phyloP scores from a whole-genome alignment of 2,797 vertebrate species.

The Arrhamphus sclerolepis region DNA sequence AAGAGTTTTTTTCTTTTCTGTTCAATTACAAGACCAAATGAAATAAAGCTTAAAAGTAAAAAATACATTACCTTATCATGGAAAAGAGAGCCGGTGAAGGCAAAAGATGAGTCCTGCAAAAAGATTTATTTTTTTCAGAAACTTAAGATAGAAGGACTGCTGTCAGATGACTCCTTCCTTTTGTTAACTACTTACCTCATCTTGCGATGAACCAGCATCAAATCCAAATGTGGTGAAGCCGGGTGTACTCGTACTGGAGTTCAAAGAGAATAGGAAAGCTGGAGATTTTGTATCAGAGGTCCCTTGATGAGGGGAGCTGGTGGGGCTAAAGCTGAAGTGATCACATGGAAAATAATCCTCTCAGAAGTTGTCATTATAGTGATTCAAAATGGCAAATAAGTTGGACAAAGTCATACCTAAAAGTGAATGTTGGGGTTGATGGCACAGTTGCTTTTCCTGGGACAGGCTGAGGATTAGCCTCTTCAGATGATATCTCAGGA shows the following conservation, averaged over 20 bases:
- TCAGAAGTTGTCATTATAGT: conserved; percentile 6
- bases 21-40: not conserved
- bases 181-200: conserved; percentile 68
- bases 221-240: conserved; percentile 78
- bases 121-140: conserved; percentile 23
- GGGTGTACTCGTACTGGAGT: conserved; percentile 63
- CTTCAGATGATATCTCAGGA: conserved; percentile 36
- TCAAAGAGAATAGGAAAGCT: conserved; percentile 74
- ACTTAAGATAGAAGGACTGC: not conserved
- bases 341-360: not conserved
- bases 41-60: not conserved
- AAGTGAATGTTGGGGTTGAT: conserved; percentile 67
- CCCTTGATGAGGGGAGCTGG: conserved; percentile 44
- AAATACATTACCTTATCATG: conserved; percentile 71
- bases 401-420: conserved; percentile 65
- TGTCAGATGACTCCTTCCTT: conserved; percentile 6
- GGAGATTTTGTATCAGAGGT: conserved; percentile 66
- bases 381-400: not conserved
- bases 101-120: conserved; percentile 75
- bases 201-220: conserved; percentile 54
- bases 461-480: conserved; percentile 38
- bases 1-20: conserved; percentile 1
- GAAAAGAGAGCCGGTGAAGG: conserved; percentile 77
- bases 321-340: conserved; percentile 68
- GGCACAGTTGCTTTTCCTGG: conserved; percentile 40